Conservation (phyloP, 2,888 invertebrate genomes). For the Drosophila histrio region DNA sequence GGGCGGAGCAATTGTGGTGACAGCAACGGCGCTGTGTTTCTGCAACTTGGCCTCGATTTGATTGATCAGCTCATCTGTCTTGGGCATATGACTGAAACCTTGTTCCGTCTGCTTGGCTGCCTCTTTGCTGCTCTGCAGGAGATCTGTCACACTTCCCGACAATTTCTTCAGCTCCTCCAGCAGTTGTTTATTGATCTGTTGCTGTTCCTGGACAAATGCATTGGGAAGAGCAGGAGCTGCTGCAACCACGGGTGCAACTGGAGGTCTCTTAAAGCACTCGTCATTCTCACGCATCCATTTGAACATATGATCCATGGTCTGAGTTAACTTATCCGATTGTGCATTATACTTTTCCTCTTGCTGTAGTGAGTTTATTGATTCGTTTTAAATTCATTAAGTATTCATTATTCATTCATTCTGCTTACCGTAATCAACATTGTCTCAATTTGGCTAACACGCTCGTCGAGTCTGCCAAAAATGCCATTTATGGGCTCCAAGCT, state of each 20-base stretch:
- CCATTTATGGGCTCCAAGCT: constrained; percentile 89
- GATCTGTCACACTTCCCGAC: constrained; percentile 66
- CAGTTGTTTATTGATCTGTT: constrained; percentile 75
- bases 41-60: constrained; percentile 82
- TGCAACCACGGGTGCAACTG: constrained; percentile 34
- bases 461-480: constrained; percentile 89
- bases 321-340: constrained; percentile 82
- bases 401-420: constrained; percentile 1
- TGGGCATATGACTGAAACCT: constrained; percentile 72
- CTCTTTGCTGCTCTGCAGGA: constrained; percentile 71
- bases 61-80: constrained; percentile 75
- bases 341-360: constrained; percentile 84
- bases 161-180: constrained; percentile 75
- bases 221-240: constrained; percentile 51
- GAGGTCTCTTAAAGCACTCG: constrained; percentile 82
- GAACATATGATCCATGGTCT: constrained; percentile 82
- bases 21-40: constrained; percentile 68
- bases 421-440: constrained; percentile 89
- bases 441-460: constrained; percentile 90
- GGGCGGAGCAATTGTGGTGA: constrained; percentile 68
- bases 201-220: constrained; percentile 71
- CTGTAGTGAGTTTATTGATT: constrained; percentile 40
- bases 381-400: rapidly evolving
- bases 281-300: constrained; percentile 83
- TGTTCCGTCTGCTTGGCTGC: constrained; percentile 78